Evolutionary conservation across 2,888 invertebrate species (phyloP), one percentile per base, ranked within the genome.

Genomic region (Trissonchulus latispiculum): DNA sequence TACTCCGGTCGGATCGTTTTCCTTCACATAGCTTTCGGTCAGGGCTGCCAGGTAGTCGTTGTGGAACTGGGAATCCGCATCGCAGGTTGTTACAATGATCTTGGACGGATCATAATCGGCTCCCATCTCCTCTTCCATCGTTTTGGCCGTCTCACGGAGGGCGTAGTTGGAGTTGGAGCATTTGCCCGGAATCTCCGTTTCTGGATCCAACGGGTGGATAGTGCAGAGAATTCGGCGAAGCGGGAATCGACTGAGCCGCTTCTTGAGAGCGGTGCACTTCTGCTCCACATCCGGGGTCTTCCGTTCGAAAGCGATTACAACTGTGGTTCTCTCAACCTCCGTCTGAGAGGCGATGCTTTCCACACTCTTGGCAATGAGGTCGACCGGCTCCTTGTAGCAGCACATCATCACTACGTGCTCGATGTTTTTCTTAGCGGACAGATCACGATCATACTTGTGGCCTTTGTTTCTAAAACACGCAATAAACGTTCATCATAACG

Each of bases 161-260:
- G 78, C 77, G 72, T 78, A 80, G 75, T 80, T 80, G 75, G 78
- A 77, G 73, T 80, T 80, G 29, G 78, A 79, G 72, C 80, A 79
- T 74, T 80, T 80, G 29, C 80, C 67, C 72, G 59, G 70, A 18
- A 72, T 48, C 48, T 48, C 48, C 23, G 48, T 48, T 15, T 48
- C 48, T 23, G 48, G 48, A 15, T 48, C 48, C 23, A 48, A 23
- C 23, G 48, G 8, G 23, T 48, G 48, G 48, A 48, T 48, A 15
- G 48, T 48, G 48, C 48, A 48, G 8, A 48, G 23, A 23, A 48
- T 15, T 8, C 48, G 48, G 48, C 48, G 48, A 8, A 48, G 23
- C 48, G 48, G 48, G 23, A 15, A 48, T 23, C 23, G 8, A 15
- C 23, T 8, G 8, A 23, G 8, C 8, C 48, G 48, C 48, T 23